Evolutionary conservation across 2,797 vertebrate genomes (phyloP).

Genomic region (Danio albolineatus): DNA sequence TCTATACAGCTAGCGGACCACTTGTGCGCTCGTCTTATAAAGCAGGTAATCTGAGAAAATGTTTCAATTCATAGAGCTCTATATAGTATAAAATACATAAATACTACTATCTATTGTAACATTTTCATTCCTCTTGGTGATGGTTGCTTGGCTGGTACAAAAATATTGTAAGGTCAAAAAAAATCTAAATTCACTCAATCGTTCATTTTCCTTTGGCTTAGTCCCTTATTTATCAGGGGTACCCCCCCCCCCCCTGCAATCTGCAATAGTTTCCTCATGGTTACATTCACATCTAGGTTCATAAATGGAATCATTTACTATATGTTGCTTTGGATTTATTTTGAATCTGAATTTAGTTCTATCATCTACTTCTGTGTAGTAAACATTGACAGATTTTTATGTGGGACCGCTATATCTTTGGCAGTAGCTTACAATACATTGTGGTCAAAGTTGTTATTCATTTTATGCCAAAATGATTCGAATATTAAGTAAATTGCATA

Average conservation of each 20-base stretch:
- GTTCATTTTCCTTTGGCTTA: too few species aligned
- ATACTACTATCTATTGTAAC: not conserved
- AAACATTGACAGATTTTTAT: too few species aligned
- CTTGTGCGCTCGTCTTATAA: conserved; percentile 98
- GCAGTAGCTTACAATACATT: too few species aligned
- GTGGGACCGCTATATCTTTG: too few species aligned
- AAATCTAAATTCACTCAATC: too few species aligned
- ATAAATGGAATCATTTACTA: not conserved
- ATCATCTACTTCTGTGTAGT: not conserved
- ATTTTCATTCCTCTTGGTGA: not conserved
- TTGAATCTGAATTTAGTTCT: not conserved
- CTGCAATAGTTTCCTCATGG: not conserved
- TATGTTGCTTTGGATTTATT: not conserved
- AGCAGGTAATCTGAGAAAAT: conserved; percentile 84
- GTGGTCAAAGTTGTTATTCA: too few species aligned
- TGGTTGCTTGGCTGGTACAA: not conserved
- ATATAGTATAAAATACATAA: not conserved
- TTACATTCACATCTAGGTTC: not conserved
- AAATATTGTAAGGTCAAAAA: too few species aligned
- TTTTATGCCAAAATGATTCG: too few species aligned
- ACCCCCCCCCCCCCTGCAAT: too few species aligned
- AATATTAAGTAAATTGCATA: too few species aligned
- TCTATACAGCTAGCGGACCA: conserved; percentile 95
- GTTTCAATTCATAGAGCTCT: not conserved
- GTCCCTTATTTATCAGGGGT: too few species aligned